These are phyloP conservation scores for Heliconius hortense DNA, from an alignment of 2,888 invertebrate genomes.

Conservation along the genomic window DNA sequence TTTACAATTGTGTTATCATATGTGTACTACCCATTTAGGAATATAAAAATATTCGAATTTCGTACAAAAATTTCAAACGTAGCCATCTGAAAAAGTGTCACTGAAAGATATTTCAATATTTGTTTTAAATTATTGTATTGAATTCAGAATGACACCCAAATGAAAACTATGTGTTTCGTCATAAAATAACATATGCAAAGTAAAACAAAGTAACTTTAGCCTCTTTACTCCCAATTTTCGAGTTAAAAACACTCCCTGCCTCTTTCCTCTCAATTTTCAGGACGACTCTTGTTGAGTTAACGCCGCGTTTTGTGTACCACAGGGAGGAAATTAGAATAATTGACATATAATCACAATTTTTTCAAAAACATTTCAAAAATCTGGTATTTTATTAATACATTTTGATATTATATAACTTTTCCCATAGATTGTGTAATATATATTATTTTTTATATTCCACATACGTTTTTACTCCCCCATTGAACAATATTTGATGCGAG, in stretches of 20 bases:
- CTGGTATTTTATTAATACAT: neutral
- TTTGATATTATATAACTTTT: neutral
- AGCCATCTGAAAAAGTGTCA: neutral
- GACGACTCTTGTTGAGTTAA: no score
- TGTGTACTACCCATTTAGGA: neutral
- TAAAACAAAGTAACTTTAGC: no score
- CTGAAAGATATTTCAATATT: neutral
- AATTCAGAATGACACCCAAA: neutral
- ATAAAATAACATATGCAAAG: no score
- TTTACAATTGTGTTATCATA: no score
- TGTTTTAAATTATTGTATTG: neutral
- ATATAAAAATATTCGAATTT: neutral
- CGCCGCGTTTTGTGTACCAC: neutral
- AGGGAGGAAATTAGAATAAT: neutral
- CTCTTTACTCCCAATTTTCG: no score
- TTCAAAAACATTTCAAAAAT: no score
- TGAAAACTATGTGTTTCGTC: neutral
- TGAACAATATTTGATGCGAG: conserved; percentile 3
- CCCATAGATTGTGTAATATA: neutral
- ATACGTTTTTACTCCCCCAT: neutral
- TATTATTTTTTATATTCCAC: neutral
- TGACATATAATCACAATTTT: neutral
- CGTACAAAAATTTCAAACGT: neutral
- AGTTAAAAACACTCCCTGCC: no score
- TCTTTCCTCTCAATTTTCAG: no score